Evolutionary conservation across 2,888 invertebrate species (phyloP).

Genomic region (Ommatoiulus sabulosus): DNA sequence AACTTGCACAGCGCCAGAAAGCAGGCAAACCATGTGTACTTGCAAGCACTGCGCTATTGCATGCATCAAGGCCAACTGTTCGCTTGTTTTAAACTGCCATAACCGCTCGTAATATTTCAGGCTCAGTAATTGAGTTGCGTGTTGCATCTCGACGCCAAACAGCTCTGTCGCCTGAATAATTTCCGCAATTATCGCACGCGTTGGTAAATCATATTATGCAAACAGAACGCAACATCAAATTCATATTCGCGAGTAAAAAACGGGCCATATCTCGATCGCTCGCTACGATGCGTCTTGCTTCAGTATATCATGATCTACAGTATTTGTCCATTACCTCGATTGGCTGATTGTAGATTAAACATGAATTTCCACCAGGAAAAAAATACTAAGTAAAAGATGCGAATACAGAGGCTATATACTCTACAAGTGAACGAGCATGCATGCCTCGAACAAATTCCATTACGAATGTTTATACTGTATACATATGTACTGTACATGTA

Average conservation of each 20-base stretch:
- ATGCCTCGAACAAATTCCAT: too few species aligned
- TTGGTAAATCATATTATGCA: conserved; percentile 38
- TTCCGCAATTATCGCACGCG: conserved; percentile 32
- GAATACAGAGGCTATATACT: too few species aligned
- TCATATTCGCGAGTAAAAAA: background rate
- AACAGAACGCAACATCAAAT: conserved; percentile 45
- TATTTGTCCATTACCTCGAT: background rate
- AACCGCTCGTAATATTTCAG: conserved; percentile 2
- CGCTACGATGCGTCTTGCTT: background rate
- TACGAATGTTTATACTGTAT: too few species aligned
- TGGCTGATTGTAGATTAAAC: background rate
- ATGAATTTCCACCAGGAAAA: background rate
- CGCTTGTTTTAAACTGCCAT: background rate
- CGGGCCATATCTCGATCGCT: background rate
- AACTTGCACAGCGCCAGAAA: background rate
- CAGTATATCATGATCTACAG: background rate
- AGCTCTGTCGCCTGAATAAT: conserved; percentile 20
- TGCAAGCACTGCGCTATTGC: background rate
- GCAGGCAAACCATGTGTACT: background rate
- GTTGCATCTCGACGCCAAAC: conserved; percentile 35
- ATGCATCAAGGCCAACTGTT: background rate
- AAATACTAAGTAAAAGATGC: too few species aligned
- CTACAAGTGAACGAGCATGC: too few species aligned
- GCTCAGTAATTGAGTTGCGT: conserved; percentile 31
- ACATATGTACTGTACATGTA: too few species aligned